Evolutionary conservation across 2,113 vertebrate genomes (phyloP).

Genomic region (Smithornis capensis): DNA sequence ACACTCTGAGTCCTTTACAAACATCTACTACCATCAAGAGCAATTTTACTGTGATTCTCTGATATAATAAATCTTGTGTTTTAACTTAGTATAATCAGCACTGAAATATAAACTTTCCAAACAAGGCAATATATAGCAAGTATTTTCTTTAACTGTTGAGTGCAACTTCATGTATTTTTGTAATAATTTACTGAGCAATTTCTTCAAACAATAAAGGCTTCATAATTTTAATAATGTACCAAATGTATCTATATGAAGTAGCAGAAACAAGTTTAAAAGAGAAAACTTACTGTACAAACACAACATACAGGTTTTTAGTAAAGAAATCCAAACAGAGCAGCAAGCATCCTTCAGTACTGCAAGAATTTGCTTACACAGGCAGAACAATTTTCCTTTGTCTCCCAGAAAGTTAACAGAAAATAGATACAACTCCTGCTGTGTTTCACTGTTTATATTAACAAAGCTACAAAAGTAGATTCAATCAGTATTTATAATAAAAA

Average conservation of each 20-base stretch:
- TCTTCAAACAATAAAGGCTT: background rate
- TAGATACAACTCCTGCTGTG: background rate
- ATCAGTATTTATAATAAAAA: background rate
- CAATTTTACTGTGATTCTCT: background rate
- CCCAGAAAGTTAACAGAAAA: background rate
- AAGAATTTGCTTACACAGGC: background rate
- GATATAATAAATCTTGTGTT: background rate
- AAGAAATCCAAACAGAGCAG: background rate
- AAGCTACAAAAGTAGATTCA: background rate
- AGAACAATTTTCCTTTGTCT: background rate
- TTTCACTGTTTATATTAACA: background rate
- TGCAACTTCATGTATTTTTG: background rate
- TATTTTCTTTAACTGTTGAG: background rate
- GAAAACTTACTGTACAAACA: background rate
- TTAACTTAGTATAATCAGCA: background rate
- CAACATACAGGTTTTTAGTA: background rate
- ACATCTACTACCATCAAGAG: background rate
- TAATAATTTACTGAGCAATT: background rate
- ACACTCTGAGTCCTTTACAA: background rate
- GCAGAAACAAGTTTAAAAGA: background rate
- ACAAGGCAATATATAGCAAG: background rate
- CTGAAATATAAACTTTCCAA: background rate
- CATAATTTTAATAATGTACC: background rate
- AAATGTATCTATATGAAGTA: background rate
- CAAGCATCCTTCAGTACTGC: background rate